Conservation (phyloP, 1,140 invertebrate species). For the Neodiprion lecontei region DNA sequence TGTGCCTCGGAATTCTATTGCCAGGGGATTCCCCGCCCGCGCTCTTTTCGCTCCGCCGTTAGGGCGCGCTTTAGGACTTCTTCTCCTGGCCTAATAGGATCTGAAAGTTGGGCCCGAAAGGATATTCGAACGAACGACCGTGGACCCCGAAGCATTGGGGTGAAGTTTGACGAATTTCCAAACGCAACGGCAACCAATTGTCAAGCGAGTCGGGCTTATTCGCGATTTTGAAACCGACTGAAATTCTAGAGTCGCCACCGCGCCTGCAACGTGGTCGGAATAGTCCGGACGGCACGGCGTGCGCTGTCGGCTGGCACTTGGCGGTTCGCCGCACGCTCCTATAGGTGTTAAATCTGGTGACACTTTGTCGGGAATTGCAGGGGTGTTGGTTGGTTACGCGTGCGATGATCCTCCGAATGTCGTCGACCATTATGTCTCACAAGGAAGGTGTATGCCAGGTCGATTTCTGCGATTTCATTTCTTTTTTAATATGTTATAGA, state of each 20-base stretch:
- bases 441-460: no score
- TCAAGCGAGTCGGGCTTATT: not conserved
- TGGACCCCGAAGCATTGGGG: not conserved
- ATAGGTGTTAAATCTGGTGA: not conserved
- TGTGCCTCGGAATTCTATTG: constrained; percentile 5
- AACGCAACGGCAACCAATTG: not conserved
- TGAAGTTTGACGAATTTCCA: not conserved
- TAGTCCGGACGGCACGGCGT: not conserved
- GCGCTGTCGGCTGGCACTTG: not conserved
- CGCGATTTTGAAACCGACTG: not conserved
- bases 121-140: not conserved
- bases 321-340: not conserved
- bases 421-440: no score
- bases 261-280: not conserved
- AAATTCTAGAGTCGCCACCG: not conserved
- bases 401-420: no score
- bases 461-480: no score
- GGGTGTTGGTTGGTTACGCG: no score
- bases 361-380: not conserved
- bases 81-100: not conserved
- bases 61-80: not conserved
- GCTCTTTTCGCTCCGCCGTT: not conserved
- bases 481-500: no score
- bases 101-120: no score
- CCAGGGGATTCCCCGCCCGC: constrained; percentile 1